Base-by-base conservation (phyloP, 2,888 invertebrate genomes). In the Aethes cnicana region DNA sequence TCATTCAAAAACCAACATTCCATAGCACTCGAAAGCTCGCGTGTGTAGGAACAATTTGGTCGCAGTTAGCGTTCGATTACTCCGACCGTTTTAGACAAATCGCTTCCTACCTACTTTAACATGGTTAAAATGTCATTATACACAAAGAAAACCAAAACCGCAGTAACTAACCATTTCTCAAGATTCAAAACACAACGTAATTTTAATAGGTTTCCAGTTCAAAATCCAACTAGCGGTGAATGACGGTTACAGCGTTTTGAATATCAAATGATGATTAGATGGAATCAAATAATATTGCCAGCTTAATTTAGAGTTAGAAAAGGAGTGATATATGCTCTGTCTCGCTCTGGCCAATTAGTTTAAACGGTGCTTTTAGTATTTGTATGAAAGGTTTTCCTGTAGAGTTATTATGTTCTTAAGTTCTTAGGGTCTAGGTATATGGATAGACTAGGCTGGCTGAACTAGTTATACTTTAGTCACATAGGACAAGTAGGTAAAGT, bases 111-210 rank as follows among this genome's bases (percentile, higher is more conserved):
- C 23, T 16, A 32, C 41, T 43, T 46, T 36, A 46, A 36, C 32
- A 41, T 12, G 49, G 37, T 52, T 52, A 52, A 52, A 52, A 52
- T 52, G 39, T 52, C 52, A 46, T 52, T n/a, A n/a, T n/a, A n/a
- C n/a, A n/a, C n/a, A n/a, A n/a, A n/a, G n/a, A n/a, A n/a, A n/a
- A n/a, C n/a, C n/a, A n/a, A n/a, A n/a, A n/a, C n/a, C n/a, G n/a
- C n/a, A n/a, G n/a, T n/a, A n/a, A n/a, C n/a, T n/a, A n/a, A n/a
- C n/a, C n/a, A n/a, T n/a, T n/a, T n/a, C n/a, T n/a, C n/a, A n/a
- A n/a, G n/a, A n/a, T n/a, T n/a, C n/a, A n/a, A n/a, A n/a, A n/a
- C n/a, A n/a, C n/a, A n/a, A n/a, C n/a, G n/a, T n/a, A n/a, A n/a
- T n/a, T n/a, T n/a, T n/a, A n/a, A n/a, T n/a, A n/a, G n/a, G n/a